Evolutionary conservation across 2,888 invertebrate species (phyloP).

Genomic region (Polyommatus iphigenia): DNA sequence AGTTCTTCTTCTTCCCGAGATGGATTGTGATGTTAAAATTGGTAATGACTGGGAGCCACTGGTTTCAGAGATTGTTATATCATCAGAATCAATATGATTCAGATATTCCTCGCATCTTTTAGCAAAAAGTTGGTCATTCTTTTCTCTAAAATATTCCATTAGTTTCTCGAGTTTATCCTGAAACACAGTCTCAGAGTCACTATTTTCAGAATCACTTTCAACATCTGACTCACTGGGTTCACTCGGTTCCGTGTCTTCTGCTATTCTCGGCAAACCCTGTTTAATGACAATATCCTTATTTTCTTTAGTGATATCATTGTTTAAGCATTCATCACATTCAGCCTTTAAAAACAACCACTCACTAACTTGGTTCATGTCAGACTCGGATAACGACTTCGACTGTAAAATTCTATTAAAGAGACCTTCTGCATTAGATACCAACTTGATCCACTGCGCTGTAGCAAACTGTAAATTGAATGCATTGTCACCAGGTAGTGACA

Average conservation of each 20-base stretch:
- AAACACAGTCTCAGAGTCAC: constrained; percentile 83
- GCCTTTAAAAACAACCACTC: constrained; percentile 93
- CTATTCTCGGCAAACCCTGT: constrained; percentile 72
- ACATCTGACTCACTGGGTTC: constrained; percentile 82
- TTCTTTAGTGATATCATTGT: constrained; percentile 74
- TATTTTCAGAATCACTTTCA: constrained; percentile 81
- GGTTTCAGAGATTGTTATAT: constrained; percentile 74
- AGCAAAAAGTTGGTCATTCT: constrained; percentile 84
- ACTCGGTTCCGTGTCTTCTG: constrained; percentile 80
- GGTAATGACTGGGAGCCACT: constrained; percentile 75
- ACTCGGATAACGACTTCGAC: constrained; percentile 84
- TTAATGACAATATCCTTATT: constrained; percentile 68
- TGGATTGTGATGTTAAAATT: constrained; percentile 73
- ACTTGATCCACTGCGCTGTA: constrained; percentile 89
- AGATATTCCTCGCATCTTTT: constrained; percentile 82
- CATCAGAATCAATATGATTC: constrained; percentile 75
- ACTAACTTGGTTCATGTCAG: constrained; percentile 86
- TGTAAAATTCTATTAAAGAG: constrained; percentile 88
- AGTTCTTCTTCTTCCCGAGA: constrained; percentile 76
- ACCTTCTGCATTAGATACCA: constrained; percentile 91
- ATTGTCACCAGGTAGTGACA: constrained; percentile 59
- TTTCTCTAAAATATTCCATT: constrained; percentile 85
- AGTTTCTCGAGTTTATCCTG: constrained; percentile 85
- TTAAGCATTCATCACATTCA: constrained; percentile 91
- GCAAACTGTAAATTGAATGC: constrained; percentile 90